Percentiles rank a stretch among this genome's conserved stretches.
phyloP scores from a whole-genome alignment of 2,888 invertebrate species.

The Drosophila mimica region DNA sequence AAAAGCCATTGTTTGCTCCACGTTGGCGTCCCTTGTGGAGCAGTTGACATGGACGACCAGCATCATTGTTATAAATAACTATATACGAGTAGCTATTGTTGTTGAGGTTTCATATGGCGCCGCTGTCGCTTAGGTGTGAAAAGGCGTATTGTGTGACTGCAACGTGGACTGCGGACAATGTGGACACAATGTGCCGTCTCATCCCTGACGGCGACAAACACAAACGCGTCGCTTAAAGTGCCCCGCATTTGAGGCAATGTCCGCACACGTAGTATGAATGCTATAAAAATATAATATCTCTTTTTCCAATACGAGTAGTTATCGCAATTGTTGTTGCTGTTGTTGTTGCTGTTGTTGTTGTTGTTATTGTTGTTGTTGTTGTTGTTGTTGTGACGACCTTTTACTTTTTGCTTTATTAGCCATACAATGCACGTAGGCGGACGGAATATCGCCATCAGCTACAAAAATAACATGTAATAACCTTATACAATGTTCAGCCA shows the following conservation, averaged over 20 bases:
- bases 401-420: constrained; percentile 73
- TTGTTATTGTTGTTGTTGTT: background rate
- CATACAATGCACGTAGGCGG: constrained; percentile 76
- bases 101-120: constrained; percentile 38
- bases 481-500: constrained; percentile 38
- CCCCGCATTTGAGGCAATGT: constrained; percentile 41
- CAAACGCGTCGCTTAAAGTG: constrained; percentile 52
- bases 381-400: constrained; percentile 7
- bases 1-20: constrained; percentile 39
- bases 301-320: constrained; percentile 53
- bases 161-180: constrained; percentile 10
- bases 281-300: constrained; percentile 61
- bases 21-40: constrained; percentile 39
- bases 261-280: constrained; percentile 17
- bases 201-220: constrained; percentile 6
- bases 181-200: constrained; percentile 7
- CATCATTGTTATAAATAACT: constrained; percentile 60
- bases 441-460: constrained; percentile 47
- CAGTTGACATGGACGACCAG: constrained; percentile 57
- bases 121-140: constrained; percentile 68
- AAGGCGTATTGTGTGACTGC: constrained; percentile 61
- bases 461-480: constrained; percentile 58
- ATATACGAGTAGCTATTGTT: constrained; percentile 33
- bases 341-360: constrained; percentile 6
- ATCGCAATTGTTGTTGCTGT: constrained; percentile 30